Base-by-base conservation (phyloP, 2,113 vertebrate genomes). In the Anas platyrhynchos region DNA sequence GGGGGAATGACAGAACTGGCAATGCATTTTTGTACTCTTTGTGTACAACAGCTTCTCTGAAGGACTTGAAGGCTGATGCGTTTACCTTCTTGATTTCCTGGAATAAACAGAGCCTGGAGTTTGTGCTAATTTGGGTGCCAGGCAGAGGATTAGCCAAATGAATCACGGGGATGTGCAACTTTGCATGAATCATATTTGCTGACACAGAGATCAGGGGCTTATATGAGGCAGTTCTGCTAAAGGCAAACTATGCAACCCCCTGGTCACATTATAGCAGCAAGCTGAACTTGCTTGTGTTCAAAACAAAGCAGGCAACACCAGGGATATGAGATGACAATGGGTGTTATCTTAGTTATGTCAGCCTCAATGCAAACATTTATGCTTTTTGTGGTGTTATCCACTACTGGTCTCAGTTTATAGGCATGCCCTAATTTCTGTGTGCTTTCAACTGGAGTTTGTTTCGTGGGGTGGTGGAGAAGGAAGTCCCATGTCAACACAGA, bases 181-280 rank as follows among this genome's bases (percentile, higher is more conserved):
- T 32, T 1, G 4, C 14, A 0, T 56, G 67, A n/a, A 18, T 86
- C 68, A 8, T 13, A 13, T 22, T 26, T 74, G 71, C 83, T 91
- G 83, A 65, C 63, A 4, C 48, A 1, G 73, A 55, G 59, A 8
- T 32, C 71, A 23, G 90, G 83, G 71, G 73, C 41, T 25, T 8
- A 17, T 21, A 2, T 36, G 71, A 31, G 59, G 2, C 32, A 17
- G 31, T 36, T n/a, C 36, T 76, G 78, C 77, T 31, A 2, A 7
- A 6, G 22, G 44, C 91, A 21, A 13, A 11, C 59, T 4, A 7
- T 11, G 56, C 61, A 4, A 11, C 10, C 27, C 80, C 74, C 71
- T 9, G 5, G 0, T 32, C 31, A 0, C 22, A 5, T 56, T 69
- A 69, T 20, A 0, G 9, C 2, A n/a, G 38, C 11, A 5, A 56